Conservation (phyloP, 2,888 invertebrate genomes). For the Lycia hirtaria region DNA sequence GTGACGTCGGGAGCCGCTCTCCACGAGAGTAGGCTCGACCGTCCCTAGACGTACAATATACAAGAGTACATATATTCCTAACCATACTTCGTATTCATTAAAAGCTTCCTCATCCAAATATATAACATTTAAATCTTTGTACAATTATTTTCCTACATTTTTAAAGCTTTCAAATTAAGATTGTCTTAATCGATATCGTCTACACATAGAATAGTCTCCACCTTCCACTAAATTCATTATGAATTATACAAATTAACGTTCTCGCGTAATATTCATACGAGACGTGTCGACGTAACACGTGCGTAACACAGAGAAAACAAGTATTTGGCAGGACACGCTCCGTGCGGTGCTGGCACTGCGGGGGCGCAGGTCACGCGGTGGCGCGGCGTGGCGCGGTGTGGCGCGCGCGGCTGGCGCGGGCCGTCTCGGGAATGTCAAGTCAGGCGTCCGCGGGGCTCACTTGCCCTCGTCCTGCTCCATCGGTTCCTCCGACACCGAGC, state of each 20-base stretch:
- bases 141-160: slow-evolving; percentile 69
- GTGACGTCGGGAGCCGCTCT: no score
- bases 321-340: slow-evolving; percentile 58
- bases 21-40: not conserved
- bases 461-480: slow-evolving; percentile 94
- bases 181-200: slow-evolving; percentile 64
- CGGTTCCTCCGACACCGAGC: slow-evolving; percentile 91
- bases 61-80: slow-evolving; percentile 7
- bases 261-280: slow-evolving; percentile 58
- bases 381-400: slow-evolving; percentile 23
- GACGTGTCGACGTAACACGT: slow-evolving; percentile 48
- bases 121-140: slow-evolving; percentile 62
- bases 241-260: slow-evolving; percentile 54
- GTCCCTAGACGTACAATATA: not conserved
- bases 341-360: not conserved
- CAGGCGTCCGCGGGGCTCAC: slow-evolving; percentile 72
- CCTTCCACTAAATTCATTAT: slow-evolving; percentile 57
- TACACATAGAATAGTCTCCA: slow-evolving; percentile 57
- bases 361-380: slow-evolving; percentile 25
- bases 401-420: slow-evolving; percentile 12
- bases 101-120: slow-evolving; percentile 51
- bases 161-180: slow-evolving; percentile 82
- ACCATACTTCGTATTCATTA: slow-evolving; percentile 46
- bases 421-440: slow-evolving; percentile 8
- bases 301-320: slow-evolving; percentile 48